These are phyloP conservation scores for Paracyclopina nana DNA, from an alignment of 1,140 invertebrate species.

Conservation along the genomic window DNA sequence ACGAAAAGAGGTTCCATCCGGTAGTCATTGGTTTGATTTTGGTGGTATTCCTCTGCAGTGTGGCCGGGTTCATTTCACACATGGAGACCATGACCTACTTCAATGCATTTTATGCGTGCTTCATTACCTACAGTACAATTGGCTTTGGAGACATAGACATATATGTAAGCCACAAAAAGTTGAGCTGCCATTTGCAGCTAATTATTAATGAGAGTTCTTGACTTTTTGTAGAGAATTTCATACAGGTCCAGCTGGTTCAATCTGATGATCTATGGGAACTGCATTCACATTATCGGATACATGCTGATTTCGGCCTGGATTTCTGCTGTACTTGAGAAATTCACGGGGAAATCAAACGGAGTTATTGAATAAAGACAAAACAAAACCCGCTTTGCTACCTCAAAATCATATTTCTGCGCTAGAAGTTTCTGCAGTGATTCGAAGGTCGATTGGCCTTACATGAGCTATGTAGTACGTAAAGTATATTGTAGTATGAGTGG, in stretches of 20 bases:
- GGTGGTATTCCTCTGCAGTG: background rate
- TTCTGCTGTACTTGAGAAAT: slow-evolving; percentile 4
- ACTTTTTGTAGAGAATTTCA: background rate
- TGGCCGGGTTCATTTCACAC: slow-evolving; percentile 6
- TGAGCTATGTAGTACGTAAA: no score
- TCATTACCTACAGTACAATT: slow-evolving; percentile 64
- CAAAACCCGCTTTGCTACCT: no score
- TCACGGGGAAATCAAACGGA: no score
- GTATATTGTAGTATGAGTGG: no score
- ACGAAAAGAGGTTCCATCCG: slow-evolving; percentile 6
- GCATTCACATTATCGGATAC: slow-evolving; percentile 4
- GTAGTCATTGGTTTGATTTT: slow-evolving; percentile 10
- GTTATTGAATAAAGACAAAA: no score
- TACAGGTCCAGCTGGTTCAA: slow-evolving; percentile 10
- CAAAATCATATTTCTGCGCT: no score
- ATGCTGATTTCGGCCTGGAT: slow-evolving; percentile 9
- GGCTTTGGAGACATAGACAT: slow-evolving; percentile 53
- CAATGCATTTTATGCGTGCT: slow-evolving; percentile 67
- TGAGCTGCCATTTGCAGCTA: no score
- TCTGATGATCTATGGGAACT: slow-evolving; percentile 14
- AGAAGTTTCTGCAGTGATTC: no score
- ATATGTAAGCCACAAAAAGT: no score
- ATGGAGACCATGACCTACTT: slow-evolving; percentile 32
- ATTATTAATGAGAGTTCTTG: background rate
- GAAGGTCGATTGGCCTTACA: no score